A percentile compares a stretch with the other conserved stretches of the same genome.
phyloP scores from a whole-genome alignment of 2,113 vertebrate species.

The Anolis carolinensis region DNA sequence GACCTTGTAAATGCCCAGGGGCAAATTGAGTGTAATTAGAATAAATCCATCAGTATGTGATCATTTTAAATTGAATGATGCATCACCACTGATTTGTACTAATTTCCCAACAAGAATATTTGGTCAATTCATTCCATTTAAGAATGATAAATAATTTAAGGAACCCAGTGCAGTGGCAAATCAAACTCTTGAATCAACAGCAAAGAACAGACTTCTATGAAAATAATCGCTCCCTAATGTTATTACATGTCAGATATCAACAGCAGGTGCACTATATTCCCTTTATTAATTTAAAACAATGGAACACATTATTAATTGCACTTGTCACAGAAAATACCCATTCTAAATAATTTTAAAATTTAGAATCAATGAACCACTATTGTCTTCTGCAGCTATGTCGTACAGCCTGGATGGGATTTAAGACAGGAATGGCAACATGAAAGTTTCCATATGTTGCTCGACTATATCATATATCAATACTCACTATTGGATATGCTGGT shows the following conservation, averaged over 20 bases:
- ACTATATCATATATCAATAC: too few species aligned
- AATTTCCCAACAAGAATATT: slow-evolving; percentile 27
- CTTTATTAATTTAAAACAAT: not conserved
- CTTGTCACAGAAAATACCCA: not conserved
- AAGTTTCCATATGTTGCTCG: not conserved
- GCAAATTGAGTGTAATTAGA: slow-evolving; percentile 2
- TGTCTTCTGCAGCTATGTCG: not conserved
- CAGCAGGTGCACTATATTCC: not conserved
- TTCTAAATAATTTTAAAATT: not conserved
- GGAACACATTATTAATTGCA: not conserved
- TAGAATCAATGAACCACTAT: not conserved
- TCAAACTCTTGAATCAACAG: not conserved
- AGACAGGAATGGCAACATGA: not conserved
- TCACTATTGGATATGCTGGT: not conserved
- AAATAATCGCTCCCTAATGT: not conserved
- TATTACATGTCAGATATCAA: not conserved
- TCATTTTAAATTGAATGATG: not conserved
- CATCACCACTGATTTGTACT: not conserved
- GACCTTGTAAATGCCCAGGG: not conserved
- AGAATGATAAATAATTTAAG: not conserved
- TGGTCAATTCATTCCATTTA: slow-evolving; percentile 45
- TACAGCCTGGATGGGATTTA: not conserved
- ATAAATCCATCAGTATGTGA: not conserved
- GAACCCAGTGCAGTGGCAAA: not conserved
- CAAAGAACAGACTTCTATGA: not conserved